phyloP scores from a whole-genome alignment of 2,888 invertebrate genomes.

The Asteroscopus sphinx region DNA sequence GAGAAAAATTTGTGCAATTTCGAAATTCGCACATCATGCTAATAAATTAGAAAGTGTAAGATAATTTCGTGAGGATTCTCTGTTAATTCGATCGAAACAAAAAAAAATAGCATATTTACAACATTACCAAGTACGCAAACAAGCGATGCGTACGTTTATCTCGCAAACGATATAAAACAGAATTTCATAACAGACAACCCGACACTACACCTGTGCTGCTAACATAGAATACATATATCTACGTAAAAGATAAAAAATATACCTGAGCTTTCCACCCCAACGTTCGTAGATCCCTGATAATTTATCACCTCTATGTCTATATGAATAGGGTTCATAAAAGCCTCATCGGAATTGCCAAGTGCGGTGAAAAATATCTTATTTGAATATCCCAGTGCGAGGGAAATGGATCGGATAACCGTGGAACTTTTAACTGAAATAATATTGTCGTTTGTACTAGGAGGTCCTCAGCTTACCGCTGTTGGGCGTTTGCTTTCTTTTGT shows the following conservation, averaged over 20 bases:
- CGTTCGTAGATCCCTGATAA: slow-evolving; percentile 60
- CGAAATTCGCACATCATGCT: slow-evolving; percentile 19
- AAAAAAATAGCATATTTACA: slow-evolving; percentile 40
- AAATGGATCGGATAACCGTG: slow-evolving; percentile 79
- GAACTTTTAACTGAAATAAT: slow-evolving; percentile 84
- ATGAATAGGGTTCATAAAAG: slow-evolving; percentile 70
- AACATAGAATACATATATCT: slow-evolving; percentile 57
- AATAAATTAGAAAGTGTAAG: slow-evolving; percentile 39
- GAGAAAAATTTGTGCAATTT: neutral
- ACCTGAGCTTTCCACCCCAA: slow-evolving; percentile 53
- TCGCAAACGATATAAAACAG: slow-evolving; percentile 53
- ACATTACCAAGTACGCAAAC: slow-evolving; percentile 40
- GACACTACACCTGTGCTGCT: slow-evolving; percentile 61
- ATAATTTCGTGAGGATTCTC: slow-evolving; percentile 10
- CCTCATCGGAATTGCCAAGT: slow-evolving; percentile 64
- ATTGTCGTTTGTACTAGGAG: slow-evolving; percentile 75
- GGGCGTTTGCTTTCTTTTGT: slow-evolving; percentile 51
- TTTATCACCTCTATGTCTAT: slow-evolving; percentile 67
- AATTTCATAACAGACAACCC: slow-evolving; percentile 56
- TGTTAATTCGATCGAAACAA: slow-evolving; percentile 28
- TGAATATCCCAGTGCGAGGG: slow-evolving; percentile 75
- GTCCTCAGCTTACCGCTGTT: slow-evolving; percentile 53
- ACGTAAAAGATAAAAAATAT: slow-evolving; percentile 62
- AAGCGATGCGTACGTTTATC: slow-evolving; percentile 54
- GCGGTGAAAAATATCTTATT: slow-evolving; percentile 78